Conservation (phyloP, 2,113 vertebrate species). For the Cranoglanis bouderius region DNA sequence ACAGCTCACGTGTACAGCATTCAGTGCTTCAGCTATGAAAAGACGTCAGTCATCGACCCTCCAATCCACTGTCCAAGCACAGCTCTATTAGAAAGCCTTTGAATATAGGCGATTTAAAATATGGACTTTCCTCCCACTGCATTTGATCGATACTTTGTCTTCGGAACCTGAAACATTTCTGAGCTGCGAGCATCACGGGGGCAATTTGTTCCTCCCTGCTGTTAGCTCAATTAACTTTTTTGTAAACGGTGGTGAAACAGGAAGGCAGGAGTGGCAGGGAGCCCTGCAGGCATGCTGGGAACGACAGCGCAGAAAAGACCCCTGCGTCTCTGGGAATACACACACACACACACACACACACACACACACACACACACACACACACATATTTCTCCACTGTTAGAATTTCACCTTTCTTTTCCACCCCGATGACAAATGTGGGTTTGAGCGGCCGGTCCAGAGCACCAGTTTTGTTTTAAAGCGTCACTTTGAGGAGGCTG, state of each 20-base stretch:
- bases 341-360: slow-evolving; percentile 23
- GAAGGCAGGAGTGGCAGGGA: slow-evolving; percentile 30
- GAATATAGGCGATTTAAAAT: neutral
- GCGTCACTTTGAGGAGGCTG: neutral
- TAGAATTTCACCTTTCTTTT: slow-evolving; percentile 8
- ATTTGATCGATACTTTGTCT: slow-evolving; percentile 41
- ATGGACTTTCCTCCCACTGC: neutral
- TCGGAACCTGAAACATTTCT: neutral
- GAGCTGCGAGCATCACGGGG: slow-evolving; percentile 32
- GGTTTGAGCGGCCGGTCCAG: neutral
- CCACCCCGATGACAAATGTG: neutral
- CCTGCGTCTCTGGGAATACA: slow-evolving; percentile 32
- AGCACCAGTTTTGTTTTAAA: neutral
- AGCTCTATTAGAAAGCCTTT: neutral
- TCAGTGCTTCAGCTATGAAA: neutral
- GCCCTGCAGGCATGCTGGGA: slow-evolving; percentile 44
- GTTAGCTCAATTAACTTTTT: slow-evolving; percentile 57
- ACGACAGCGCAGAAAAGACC: slow-evolving; percentile 41
- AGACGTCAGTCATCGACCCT: neutral
- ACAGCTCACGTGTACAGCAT: neutral
- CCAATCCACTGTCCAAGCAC: neutral
- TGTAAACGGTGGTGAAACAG: slow-evolving; percentile 43
- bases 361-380: slow-evolving; percentile 2
- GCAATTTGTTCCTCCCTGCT: slow-evolving; percentile 43
- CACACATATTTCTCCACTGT: neutral